Evolutionary conservation across 2,888 invertebrate genomes (phyloP), one percentile per base, ranked within the genome.

Genomic region (Apotomis betuletana): DNA sequence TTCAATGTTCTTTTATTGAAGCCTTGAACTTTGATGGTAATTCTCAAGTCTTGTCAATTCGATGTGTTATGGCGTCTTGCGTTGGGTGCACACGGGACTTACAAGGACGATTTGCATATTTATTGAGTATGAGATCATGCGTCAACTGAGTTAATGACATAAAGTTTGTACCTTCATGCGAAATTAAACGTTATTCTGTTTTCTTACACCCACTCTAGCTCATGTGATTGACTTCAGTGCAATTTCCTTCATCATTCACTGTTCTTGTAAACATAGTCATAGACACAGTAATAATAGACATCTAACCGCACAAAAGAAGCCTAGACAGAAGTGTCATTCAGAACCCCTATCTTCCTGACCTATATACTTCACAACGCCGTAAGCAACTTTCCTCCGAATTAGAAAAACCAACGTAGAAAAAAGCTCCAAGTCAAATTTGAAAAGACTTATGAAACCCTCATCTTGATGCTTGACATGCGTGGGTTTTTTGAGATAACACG

Each of bases 401-500:
- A 46, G 46, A 57, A 57, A 55, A 46, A 49, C 13, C 36, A 4
- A n/a, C n/a, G 36, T 8, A n/a, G 13, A 55, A 57, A 64, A 10
- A 49, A 10, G 49, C 49, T 6, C 6, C 12, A 27, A 38, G 6
- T 5, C 8, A 44, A 44, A 41, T 57, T 49, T 27, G 27, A 36
- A 67, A 57, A 67, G 49, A 51, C n/a, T 65, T 9, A 64, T 49
- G 38, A 58, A 55, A 72, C 72, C 72, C 63, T 72, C 67, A 68
- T 70, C 65, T 70, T 63, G 51, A 71, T 55, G 36, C 67, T 63
- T 54, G 72, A 68, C 65, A 67, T n/a, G 67, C 62, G 58, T 49
- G 62, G 51, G 63, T 64, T 72, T 67, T 67, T 72, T 67, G 67
- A 68, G 72, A 67, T 67, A 71, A 52, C 71, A 61, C 67, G 61